Conservation (phyloP, 1,140 invertebrate genomes). For the Yoshiicerus persimilis region DNA sequence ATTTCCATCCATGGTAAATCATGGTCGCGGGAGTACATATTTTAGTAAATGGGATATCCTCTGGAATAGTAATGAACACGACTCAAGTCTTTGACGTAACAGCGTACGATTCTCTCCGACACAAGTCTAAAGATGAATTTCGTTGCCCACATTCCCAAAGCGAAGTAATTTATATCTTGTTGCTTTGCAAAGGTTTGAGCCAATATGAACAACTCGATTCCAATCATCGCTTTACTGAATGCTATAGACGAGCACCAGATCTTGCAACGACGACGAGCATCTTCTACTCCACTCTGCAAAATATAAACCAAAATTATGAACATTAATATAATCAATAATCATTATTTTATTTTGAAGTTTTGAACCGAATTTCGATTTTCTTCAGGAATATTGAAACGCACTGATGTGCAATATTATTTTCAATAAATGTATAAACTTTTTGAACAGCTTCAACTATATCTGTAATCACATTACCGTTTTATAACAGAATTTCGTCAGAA, state of each 20-base stretch:
- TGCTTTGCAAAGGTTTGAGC: constrained; percentile 38
- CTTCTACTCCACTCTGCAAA: constrained; percentile 33
- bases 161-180: constrained; percentile 25
- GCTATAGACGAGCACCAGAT: constrained; percentile 35
- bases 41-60: constrained; percentile 19
- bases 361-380: no score
- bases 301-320: not conserved
- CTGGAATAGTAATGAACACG: constrained; percentile 27
- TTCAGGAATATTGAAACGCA: no score
- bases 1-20: not conserved
- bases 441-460: no score
- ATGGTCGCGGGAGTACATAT: not conserved
- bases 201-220: constrained; percentile 34
- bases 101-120: constrained; percentile 24
- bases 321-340: no score
- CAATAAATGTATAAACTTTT: no score
- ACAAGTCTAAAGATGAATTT: constrained; percentile 34
- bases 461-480: no score
- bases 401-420: no score
- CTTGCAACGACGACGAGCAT: constrained; percentile 28
- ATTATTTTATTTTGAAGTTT: not conserved
- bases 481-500: no score
- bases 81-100: constrained; percentile 29
- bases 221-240: constrained; percentile 31
- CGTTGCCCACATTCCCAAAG: constrained; percentile 35